A percentile compares a stretch with the other conserved stretches of the same genome.
Evolutionary conservation across 2,888 invertebrate genomes (phyloP).

Genomic region (Malacosoma neustria): DNA sequence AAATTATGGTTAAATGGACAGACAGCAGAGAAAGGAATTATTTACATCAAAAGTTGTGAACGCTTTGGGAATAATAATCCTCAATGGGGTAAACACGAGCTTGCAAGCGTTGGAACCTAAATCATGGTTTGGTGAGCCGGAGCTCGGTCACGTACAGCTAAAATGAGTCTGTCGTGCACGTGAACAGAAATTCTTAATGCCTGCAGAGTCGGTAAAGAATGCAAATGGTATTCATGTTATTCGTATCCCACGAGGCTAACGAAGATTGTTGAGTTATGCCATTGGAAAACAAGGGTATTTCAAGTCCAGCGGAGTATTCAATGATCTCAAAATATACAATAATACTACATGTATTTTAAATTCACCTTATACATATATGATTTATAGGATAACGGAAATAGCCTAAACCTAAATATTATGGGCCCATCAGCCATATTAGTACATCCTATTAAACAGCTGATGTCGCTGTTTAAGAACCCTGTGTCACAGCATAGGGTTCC

Average conservation of each 20-base stretch:
- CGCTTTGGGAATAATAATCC: constrained; percentile 20
- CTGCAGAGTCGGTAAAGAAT: constrained; percentile 13
- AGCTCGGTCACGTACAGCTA: constrained; percentile 20
- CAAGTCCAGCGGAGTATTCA: not conserved
- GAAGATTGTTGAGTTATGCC: not conserved
- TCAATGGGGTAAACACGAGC: constrained; percentile 11
- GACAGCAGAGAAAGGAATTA: constrained; percentile 1
- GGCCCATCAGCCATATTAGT: too few species aligned
- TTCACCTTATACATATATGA: too few species aligned
- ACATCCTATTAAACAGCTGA: too few species aligned
- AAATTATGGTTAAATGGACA: too few species aligned
- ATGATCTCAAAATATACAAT: not conserved
- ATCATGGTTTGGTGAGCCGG: constrained; percentile 5
- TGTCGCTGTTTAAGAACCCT: too few species aligned
- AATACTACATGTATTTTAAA: not conserved
- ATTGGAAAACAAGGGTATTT: not conserved
- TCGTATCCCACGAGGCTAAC: constrained; percentile 3
- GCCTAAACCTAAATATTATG: too few species aligned
- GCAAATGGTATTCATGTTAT: constrained; percentile 13
- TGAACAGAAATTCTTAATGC: constrained; percentile 20
- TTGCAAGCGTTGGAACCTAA: constrained; percentile 3
- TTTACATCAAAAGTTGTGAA: not conserved
- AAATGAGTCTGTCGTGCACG: constrained; percentile 20
- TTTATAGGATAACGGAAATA: too few species aligned
- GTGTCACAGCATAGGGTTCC: too few species aligned